Base-by-base conservation (phyloP, 1,140 invertebrate genomes). In the Drosophila miranda region DNA sequence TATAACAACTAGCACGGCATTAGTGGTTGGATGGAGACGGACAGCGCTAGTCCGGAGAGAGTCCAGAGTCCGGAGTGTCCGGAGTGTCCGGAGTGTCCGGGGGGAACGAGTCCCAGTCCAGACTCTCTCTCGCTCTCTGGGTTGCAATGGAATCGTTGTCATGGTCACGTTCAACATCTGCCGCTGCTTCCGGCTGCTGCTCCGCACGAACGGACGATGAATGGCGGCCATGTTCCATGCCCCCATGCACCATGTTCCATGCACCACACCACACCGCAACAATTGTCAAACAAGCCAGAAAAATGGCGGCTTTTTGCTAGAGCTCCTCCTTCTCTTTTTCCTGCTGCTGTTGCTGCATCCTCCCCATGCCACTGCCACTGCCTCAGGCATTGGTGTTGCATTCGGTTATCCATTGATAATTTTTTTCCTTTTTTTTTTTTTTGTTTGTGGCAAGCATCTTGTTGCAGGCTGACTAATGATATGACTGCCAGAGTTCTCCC, bases 271-370 rank as follows among this genome's bases (percentile, higher is more conserved):
- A 19, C 34, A 46, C 60, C 60, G 67, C 80, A 83, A 83, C 81
- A 86, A 83, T 83, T 83, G 80, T 83, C 81, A 86, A 83, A 86
- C 80, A 83, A 83, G 81, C 81, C 81, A 80, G 81, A 83, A 83
- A 83, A 83, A 86, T 86, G 57, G 76, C 67, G 77, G 66, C 71
- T 75, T 69, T 61, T 67, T 61, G 71, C 48, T 63, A 69, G 56
- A 60, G 55, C 16, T 34, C 43, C 19, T 49, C n/a, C 50, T 44
- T 4, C 28, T 30, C 43, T 46, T 55, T 28, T 26, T 55, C n/a
- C 51, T 34, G 62, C 44, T 9, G 19, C 34, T 41, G 14, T 16
- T 16, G n/a, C 16, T 5, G 11, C 34, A 34, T 34, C 8, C 8
- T 9, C 19, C 19, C 2, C 19, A 19, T 26, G 23, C 23, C 23